Base-by-base conservation (phyloP, 2,797 vertebrate species). In the Esox masquinongy region DNA sequence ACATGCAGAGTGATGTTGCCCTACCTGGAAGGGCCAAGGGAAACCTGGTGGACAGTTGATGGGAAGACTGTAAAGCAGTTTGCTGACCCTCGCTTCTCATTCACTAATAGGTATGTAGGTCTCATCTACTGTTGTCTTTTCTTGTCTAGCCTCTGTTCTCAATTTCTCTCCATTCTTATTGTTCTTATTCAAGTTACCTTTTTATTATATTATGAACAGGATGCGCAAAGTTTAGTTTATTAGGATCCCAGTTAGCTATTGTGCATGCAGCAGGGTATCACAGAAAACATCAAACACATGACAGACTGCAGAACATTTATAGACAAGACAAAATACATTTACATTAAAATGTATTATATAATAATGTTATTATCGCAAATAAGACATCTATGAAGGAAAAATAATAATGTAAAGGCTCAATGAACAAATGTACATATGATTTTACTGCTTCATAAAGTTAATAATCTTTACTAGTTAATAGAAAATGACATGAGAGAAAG, bases 41-140 rank as follows among this genome's bases (percentile, higher is more conserved):
- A 81, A 0, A 84, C 93, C 2, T 92, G 92, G 91, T 94, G 94
- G 94, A 92, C 84, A 0, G 77, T 94, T 0, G 87, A 94, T 8
- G 91, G 91, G 71, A 83, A 78, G 74, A 84, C 50, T 1, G 67
- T 88, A 81, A 88, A 89, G 0, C 51, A 87, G 17, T 77, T 87
- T 0, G 8, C 22, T 0, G 80, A 92, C 22, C 19, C 66, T 0
- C 84, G 93, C 26, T 91, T 91, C 86, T 80, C 19, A 64, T 68
- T 76, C 79, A 59, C 71, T 69, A 47, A 51, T 47, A 64, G 72
- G 81, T 77, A 64, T 69, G 81, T 77, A 50, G 9, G 75, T 43
- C 4, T 29, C 4, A 17, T 1, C 29, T 22, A 70, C 29, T 36
- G 63, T 8, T 12, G 53, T 59, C 9, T 59, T 59, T 59, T 9